These are phyloP conservation scores for Neotoma lepida DNA, from an alignment of 2,113 vertebrate genomes.

Conservation along the genomic window DNA sequence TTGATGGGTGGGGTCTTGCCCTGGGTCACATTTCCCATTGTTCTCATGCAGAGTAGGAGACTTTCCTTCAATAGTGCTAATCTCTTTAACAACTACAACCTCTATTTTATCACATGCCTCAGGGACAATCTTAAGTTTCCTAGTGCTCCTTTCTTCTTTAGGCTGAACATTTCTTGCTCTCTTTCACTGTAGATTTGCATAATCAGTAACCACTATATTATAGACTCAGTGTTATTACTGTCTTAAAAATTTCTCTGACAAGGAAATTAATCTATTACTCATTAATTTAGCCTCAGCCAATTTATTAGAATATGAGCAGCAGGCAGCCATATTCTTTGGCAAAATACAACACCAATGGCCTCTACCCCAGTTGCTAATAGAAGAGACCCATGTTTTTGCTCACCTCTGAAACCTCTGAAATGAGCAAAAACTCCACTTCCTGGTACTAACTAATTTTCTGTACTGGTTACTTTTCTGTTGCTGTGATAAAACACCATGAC, in stretches of 20 bases:
- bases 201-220: background rate
- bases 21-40: background rate
- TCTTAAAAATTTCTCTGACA: background rate
- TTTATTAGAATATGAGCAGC: background rate
- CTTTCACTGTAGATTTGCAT: background rate
- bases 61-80: background rate
- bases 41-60: background rate
- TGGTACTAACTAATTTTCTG: background rate
- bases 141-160: background rate
- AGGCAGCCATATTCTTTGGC: background rate
- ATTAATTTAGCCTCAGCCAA: background rate
- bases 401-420: background rate
- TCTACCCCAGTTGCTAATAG: background rate
- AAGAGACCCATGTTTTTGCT: background rate
- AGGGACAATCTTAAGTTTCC: background rate
- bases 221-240: background rate
- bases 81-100: background rate
- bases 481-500: background rate
- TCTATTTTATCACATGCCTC: background rate
- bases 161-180: background rate
- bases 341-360: background rate
- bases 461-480: background rate
- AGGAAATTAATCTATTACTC: background rate
- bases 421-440: background rate
- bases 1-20: background rate